Conservation (phyloP, 2,888 invertebrate genomes). For the Merodon equestris region DNA sequence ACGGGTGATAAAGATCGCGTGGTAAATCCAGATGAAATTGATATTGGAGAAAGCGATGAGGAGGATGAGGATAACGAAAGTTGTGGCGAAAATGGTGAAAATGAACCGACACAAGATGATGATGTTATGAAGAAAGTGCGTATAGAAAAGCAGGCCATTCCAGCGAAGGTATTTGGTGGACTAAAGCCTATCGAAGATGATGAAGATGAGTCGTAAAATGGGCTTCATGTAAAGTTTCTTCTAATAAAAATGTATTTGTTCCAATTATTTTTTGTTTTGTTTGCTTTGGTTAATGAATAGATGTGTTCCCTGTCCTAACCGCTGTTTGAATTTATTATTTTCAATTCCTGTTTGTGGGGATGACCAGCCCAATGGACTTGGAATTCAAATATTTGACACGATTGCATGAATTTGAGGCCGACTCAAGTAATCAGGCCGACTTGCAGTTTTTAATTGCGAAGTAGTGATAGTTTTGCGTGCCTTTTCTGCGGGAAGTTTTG, state of each 20-base stretch:
- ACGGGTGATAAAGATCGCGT: conserved; percentile 84
- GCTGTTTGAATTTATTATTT: too few relatives aligned
- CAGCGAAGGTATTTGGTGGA: conserved; percentile 94
- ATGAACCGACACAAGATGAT: conserved; percentile 80
- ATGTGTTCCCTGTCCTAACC: too few relatives aligned
- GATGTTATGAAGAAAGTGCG: conserved; percentile 83
- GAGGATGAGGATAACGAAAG: conserved; percentile 82
- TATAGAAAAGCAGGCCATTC: conserved; percentile 91
- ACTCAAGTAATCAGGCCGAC: too few relatives aligned
- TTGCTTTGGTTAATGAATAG: too few relatives aligned
- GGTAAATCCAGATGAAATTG: conserved; percentile 92
- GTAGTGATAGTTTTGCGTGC: too few relatives aligned
- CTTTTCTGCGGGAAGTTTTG: too few relatives aligned
- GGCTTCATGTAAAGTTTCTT: conserved; percentile 3
- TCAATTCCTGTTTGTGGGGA: too few relatives aligned
- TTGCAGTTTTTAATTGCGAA: too few relatives aligned
- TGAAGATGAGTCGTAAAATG: conserved; percentile 67
- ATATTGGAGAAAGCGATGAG: conserved; percentile 87
- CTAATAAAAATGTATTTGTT: not conserved
- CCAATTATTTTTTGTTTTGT: too few relatives aligned
- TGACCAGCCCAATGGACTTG: too few relatives aligned
- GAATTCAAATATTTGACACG: too few relatives aligned
- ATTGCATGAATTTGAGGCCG: too few relatives aligned
- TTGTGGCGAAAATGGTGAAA: conserved; percentile 82
- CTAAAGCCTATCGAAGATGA: conserved; percentile 79